phyloP scores from a whole-genome alignment of 2,113 vertebrate species.

The Mus spicilegus region DNA sequence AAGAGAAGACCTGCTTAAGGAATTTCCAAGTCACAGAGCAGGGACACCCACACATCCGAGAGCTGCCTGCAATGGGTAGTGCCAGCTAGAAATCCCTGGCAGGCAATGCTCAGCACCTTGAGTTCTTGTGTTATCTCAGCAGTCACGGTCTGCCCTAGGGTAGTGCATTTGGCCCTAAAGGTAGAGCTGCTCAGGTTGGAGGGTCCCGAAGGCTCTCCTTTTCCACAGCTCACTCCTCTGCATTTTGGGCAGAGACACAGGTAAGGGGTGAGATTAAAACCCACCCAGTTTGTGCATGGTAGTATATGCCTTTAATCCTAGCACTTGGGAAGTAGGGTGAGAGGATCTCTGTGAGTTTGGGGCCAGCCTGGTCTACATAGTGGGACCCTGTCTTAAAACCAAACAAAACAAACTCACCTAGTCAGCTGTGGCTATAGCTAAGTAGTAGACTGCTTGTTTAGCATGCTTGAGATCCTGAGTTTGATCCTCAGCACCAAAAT shows the following conservation, averaged over 20 bases:
- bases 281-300: neutral
- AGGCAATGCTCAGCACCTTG: neutral
- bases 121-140: no score
- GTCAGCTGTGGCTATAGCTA: neutral
- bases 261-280: neutral
- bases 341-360: neutral
- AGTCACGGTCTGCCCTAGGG: neutral
- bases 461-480: neutral
- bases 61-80: neutral
- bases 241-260: neutral
- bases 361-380: neutral
- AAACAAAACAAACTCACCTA: neutral
- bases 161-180: neutral
- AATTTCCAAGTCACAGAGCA: neutral
- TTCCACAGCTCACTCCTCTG: neutral
- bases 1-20: neutral
- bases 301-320: neutral
- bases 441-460: neutral
- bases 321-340: neutral
- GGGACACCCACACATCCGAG: neutral
- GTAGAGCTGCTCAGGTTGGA: neutral
- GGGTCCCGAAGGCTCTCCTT: neutral
- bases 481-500: neutral
- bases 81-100: no score
- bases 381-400: neutral